Conservation (phyloP, 2,888 invertebrate genomes). For the Epinotia bilunana region DNA sequence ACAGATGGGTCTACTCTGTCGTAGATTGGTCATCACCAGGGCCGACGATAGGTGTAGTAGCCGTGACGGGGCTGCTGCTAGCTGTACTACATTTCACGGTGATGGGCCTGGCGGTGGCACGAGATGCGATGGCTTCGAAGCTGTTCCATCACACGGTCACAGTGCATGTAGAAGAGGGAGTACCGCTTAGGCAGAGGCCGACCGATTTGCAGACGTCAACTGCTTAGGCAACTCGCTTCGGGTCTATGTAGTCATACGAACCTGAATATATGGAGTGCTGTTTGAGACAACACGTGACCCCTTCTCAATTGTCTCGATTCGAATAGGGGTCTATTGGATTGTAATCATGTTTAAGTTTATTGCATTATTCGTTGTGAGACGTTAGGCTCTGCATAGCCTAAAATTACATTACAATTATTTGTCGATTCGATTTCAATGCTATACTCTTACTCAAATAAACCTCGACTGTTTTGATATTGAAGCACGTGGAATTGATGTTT, state of each 20-base stretch:
- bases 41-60: conserved; percentile 84
- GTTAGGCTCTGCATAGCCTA: not conserved
- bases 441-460: not conserved
- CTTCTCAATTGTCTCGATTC: no score
- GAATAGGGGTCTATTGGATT: not conserved
- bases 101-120: conserved; percentile 81
- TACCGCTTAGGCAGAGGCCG: conserved; percentile 58
- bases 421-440: not conserved
- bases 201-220: conserved; percentile 15
- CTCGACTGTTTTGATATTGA: not conserved
- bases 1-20: conserved; percentile 89
- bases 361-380: not conserved
- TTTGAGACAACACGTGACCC: not conserved
- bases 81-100: conserved; percentile 85
- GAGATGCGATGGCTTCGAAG: conserved; percentile 64
- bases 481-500: not conserved
- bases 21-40: conserved; percentile 90
- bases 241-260: no score
- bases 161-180: conserved; percentile 57
- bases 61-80: conserved; percentile 86
- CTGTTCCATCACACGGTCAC: conserved; percentile 56
- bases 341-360: not conserved
- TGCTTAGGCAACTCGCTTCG: not conserved
- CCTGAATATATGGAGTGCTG: not conserved
- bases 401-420: no score